These are phyloP conservation scores for Tetragnatha versicolor DNA, from an alignment of 1,140 invertebrate species.

Conservation along the genomic window DNA sequence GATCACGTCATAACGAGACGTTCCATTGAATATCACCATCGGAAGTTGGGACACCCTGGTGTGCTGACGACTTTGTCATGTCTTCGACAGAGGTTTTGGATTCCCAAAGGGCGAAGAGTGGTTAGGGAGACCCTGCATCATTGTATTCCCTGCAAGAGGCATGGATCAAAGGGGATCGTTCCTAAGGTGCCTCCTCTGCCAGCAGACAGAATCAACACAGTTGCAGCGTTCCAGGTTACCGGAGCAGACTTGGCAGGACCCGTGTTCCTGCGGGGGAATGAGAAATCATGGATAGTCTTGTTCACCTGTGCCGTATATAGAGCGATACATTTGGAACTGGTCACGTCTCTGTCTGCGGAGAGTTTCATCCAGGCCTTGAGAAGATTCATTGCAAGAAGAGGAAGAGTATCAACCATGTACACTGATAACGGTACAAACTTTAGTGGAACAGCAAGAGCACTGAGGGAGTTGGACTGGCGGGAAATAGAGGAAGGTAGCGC, in stretches of 20 bases:
- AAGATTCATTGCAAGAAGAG: constrained; percentile 6
- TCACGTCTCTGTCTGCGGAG: constrained; percentile 56
- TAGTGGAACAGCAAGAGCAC: not conserved
- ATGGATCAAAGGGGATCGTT: not conserved
- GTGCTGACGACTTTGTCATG: not conserved
- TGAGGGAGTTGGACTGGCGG: not conserved
- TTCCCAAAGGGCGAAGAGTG: not conserved
- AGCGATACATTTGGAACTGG: constrained; percentile 63
- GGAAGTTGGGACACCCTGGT: not conserved
- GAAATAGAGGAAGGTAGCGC: no score
- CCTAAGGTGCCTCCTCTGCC: not conserved
- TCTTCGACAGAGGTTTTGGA: constrained; percentile 4
- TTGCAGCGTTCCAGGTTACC: not conserved
- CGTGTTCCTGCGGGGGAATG: not conserved
- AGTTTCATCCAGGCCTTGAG: not conserved
- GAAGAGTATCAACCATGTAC: not conserved
- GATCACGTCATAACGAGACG: not conserved
- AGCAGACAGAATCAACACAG: not conserved
- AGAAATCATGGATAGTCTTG: not conserved
- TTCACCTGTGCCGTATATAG: constrained; percentile 58
- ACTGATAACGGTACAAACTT: constrained; percentile 64
- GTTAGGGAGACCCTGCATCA: not conserved
- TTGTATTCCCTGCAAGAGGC: not conserved
- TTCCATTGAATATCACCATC: not conserved
- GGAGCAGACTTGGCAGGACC: not conserved